Evolutionary conservation across 1,140 invertebrate genomes (phyloP).

Genomic region (Ceratina australensis): DNA sequence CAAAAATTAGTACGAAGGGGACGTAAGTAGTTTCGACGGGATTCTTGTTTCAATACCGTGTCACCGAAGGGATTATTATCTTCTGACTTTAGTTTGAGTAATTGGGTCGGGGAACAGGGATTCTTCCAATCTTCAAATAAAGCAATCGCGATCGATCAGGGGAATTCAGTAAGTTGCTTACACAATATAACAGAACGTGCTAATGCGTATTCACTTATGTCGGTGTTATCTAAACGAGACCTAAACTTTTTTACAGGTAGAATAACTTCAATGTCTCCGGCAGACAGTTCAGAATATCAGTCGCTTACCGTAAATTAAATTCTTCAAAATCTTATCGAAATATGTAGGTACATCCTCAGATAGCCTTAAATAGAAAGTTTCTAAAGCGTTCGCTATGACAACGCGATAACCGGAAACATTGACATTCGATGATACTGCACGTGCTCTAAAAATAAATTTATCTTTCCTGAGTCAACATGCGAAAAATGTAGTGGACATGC

Average conservation of each 20-base stretch:
- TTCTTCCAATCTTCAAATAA: neutral
- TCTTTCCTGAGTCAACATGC: neutral
- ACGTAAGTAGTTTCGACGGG: neutral
- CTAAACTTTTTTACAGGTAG: neutral
- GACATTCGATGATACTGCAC: neutral
- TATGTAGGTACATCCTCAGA: neutral
- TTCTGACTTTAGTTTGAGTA: neutral
- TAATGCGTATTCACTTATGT: no score
- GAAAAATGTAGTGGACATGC: neutral
- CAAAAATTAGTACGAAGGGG: constrained; percentile 19
- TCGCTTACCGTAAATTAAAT: neutral
- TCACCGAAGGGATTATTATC: neutral
- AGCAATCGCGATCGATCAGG: constrained; percentile 23
- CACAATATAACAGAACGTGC: neutral
- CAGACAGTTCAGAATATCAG: neutral
- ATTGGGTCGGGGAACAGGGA: neutral
- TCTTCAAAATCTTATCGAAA: neutral
- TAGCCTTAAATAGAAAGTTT: neutral
- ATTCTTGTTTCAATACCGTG: neutral
- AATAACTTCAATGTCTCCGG: neutral
- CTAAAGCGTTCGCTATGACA: neutral
- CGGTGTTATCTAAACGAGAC: no score
- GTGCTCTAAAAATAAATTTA: neutral
- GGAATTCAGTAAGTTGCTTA: neutral
- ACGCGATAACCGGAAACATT: neutral